A percentile compares a stretch with the other conserved stretches of the same genome.
Evolutionary conservation across 2,797 vertebrate species (phyloP).

Genomic region (Siniperca obscura): DNA sequence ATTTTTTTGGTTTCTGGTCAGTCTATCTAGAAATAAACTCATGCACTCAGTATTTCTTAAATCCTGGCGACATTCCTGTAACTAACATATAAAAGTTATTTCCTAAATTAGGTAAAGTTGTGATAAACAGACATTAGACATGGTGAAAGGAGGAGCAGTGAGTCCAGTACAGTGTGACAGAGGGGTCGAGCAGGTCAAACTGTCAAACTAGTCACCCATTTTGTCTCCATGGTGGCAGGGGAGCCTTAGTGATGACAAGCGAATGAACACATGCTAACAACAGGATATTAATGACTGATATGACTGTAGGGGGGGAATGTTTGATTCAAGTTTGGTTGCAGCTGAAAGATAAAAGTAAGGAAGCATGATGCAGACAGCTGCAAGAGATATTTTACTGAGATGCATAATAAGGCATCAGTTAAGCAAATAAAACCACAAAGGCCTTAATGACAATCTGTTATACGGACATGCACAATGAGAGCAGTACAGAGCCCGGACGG

Average conservation of each 20-base stretch:
- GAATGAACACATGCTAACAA: slow-evolving; percentile 3
- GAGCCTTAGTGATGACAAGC: neutral
- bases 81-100: neutral
- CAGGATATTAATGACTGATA: slow-evolving; percentile 11
- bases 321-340: neutral
- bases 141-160: neutral
- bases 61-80: neutral
- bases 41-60: neutral
- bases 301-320: neutral
- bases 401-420: neutral
- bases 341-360: neutral
- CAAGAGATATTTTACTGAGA: neutral
- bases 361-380: slow-evolving; percentile 28
- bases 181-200: slow-evolving; percentile 35
- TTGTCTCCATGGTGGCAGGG: slow-evolving; percentile 1
- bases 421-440: neutral
- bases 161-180: slow-evolving; percentile 6
- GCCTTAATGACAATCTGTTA: neutral
- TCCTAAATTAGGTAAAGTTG: neutral
- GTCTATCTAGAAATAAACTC: neutral
- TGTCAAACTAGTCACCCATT: slow-evolving; percentile 25
- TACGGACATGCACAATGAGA: neutral
- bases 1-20: neutral
- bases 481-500: slow-evolving; percentile 1
- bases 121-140: slow-evolving; percentile 13